Evolutionary conservation across 2,888 invertebrate species (phyloP), one percentile per base, ranked within the genome.

Genomic region (Amphipoea oculea): DNA sequence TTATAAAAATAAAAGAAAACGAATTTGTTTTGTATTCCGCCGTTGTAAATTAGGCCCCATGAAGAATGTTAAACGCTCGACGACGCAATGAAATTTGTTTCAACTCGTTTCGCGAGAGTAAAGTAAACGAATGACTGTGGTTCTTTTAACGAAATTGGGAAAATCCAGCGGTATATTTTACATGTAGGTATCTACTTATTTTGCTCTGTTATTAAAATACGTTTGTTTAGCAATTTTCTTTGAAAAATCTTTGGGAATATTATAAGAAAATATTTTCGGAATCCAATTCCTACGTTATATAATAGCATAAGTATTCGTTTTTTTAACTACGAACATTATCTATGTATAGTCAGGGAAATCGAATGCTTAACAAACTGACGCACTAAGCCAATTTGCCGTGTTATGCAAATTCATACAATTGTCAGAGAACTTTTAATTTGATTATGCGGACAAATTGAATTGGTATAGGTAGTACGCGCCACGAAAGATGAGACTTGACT

Each of bases 51-150:
- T 91, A 92, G 90, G 88, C 86, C 72, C 83, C 90, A 83, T 83
- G 89, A 90, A 87, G 94, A 95, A 95, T 95, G 93, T 94, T 93
- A 94, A 94, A 90, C 94, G 89, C 88, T 90, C 91, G 89, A 84
- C 90, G 88, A 91, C 91, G 91, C 89, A 90, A 89, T 89, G 90
- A 93, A 94, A 94, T 94, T 94, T 91, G 94, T 93, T 95, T 89
- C 85, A 92, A 92, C 94, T 94, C 92, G 93, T 94, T 94, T 92
- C 80, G 88, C 82, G 79, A 69, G 83, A 85, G 86, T 86, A 85
- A 88, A 87, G 88, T 87, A 92, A 95, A 96, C 93, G 95, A 95
- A 95, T 95, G 93, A 91, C 92, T 94, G 95, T 93, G 95, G 95
- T 94, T 93, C 90, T 90, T 92, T 92, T 91, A 89, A 91, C 90